phyloP scores from a whole-genome alignment of 2,113 vertebrate genomes.

The Athene cunicularia region DNA sequence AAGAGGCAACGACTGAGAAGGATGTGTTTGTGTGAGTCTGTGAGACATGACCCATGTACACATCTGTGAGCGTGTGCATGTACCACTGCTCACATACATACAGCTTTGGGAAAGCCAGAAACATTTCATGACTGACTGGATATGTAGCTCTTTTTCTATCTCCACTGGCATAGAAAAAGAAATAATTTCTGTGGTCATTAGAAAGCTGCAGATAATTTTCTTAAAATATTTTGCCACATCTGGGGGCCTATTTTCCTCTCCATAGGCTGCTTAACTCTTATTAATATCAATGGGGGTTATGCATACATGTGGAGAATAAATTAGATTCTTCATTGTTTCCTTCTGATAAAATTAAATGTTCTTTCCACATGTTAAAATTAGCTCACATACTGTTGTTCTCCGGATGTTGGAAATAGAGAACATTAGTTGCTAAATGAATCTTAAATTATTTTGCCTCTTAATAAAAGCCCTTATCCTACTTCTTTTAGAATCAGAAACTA shows the following conservation, averaged over 20 bases:
- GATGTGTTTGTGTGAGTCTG: background rate
- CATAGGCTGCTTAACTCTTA: slow-evolving; percentile 61
- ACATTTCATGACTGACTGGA: background rate
- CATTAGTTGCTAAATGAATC: background rate
- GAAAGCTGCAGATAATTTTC: slow-evolving; percentile 44
- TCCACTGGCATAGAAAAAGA: background rate
- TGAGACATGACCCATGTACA: background rate
- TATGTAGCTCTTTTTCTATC: background rate
- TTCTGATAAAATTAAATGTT: slow-evolving; percentile 68
- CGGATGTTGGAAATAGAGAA: background rate
- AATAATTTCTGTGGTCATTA: slow-evolving; percentile 31
- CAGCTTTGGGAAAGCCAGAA: background rate
- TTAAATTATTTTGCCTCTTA: background rate
- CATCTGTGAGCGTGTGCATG: background rate
- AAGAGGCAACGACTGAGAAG: background rate
- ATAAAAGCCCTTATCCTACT: background rate
- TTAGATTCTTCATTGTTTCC: slow-evolving; percentile 35
- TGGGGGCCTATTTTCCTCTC: slow-evolving; percentile 48
- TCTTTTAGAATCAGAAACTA: background rate
- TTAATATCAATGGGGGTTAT: slow-evolving; percentile 46
- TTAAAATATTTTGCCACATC: slow-evolving; percentile 49
- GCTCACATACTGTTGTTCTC: background rate
- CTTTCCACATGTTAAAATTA: slow-evolving; percentile 54
- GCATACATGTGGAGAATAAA: slow-evolving; percentile 53
- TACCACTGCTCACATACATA: background rate